Percentiles rank a stretch among this genome's conserved stretches.
Conservation (phyloP, 2,797 vertebrate genomes). For the Clarias fuscus region DNA sequence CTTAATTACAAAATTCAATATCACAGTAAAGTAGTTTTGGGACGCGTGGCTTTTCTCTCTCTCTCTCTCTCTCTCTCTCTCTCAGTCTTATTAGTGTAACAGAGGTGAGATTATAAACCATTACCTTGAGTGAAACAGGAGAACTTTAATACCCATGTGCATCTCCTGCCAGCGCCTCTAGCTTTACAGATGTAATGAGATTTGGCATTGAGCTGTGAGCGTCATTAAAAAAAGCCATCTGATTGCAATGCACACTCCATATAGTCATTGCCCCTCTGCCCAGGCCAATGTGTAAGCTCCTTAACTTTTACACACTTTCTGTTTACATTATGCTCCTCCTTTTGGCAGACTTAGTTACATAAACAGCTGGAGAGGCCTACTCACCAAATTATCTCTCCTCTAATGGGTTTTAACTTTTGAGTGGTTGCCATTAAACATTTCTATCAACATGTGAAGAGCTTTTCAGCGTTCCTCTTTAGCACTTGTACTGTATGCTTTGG, state of each 20-base stretch:
- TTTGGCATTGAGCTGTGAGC: constrained; percentile 43
- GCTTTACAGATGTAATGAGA: constrained; percentile 46
- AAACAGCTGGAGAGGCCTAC: constrained; percentile 34
- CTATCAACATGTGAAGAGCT: constrained; percentile 31
- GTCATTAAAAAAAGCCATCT: constrained; percentile 40
- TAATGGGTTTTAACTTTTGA: constrained; percentile 25
- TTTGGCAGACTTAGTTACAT: constrained; percentile 44
- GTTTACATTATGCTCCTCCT: constrained; percentile 24
- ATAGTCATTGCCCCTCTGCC: constrained; percentile 21
- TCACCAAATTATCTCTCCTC: constrained; percentile 35
- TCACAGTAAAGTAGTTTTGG: constrained; percentile 18
- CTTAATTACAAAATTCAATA: constrained; percentile 37
- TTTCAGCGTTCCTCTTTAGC: constrained; percentile 16
- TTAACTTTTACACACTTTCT: constrained; percentile 35
- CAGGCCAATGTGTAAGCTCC: constrained; percentile 30
- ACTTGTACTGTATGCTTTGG: background rate
- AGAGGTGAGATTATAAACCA: constrained; percentile 42
- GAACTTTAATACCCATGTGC: constrained; percentile 36
- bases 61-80: background rate
- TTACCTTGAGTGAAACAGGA: constrained; percentile 34
- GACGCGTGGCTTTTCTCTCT: background rate
- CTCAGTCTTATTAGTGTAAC: background rate
- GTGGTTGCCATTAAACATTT: constrained; percentile 32
- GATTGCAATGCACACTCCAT: constrained; percentile 26
- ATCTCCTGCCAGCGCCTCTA: constrained; percentile 35